phyloP scores from a whole-genome alignment of 2,113 vertebrate species.

The Talpa occidentalis region DNA sequence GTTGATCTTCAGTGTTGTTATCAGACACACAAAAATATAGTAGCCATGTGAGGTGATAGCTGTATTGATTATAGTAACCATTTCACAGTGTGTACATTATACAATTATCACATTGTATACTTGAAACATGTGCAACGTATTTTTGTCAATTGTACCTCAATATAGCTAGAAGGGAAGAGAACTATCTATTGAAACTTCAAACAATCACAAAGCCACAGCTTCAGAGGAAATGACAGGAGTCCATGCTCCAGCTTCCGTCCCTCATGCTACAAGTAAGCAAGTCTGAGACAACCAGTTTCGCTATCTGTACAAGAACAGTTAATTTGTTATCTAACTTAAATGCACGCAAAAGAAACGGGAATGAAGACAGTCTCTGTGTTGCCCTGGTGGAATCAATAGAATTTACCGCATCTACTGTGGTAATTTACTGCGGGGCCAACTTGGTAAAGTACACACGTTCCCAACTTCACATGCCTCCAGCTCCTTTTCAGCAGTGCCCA shows the following conservation, averaged over 20 bases:
- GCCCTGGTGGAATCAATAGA: background rate
- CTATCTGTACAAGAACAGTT: background rate
- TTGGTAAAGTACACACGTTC: background rate
- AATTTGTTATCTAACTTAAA: background rate
- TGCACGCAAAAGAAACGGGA: background rate
- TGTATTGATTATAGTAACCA: background rate
- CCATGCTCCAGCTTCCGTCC: background rate
- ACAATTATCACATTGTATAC: background rate
- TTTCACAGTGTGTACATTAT: background rate
- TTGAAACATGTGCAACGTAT: background rate
- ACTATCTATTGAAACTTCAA: background rate
- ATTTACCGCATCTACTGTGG: background rate
- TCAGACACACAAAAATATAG: background rate
- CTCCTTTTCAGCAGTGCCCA: background rate
- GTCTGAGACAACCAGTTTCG: background rate
- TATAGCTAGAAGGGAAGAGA: background rate
- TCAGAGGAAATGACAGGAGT: background rate
- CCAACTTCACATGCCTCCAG: rapidly evolving
- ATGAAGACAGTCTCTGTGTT: background rate
- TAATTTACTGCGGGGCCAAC: background rate
- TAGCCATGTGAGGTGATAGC: background rate
- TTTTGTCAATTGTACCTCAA: background rate
- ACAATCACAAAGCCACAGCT: background rate
- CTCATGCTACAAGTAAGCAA: background rate
- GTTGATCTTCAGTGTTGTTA: background rate